Conservation (phyloP, 2,888 invertebrate genomes). For the Acleris emargana region DNA sequence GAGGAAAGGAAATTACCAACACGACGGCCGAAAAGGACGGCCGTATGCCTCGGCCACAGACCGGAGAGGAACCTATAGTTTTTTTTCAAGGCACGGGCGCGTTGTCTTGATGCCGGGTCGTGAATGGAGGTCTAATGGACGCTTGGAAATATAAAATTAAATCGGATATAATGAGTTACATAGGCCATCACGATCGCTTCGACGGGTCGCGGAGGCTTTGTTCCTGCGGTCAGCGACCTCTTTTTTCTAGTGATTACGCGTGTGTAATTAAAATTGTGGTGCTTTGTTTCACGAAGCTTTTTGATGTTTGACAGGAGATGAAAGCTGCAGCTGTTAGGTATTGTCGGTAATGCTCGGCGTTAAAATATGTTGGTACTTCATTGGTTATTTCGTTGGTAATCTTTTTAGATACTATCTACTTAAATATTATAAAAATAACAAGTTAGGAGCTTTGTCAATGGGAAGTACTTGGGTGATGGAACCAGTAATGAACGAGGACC, state of each 20-base stretch:
- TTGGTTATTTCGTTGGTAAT: too few species aligned
- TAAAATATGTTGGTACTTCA: too few species aligned
- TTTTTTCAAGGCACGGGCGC: slow-evolving; percentile 59
- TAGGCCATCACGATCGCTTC: slow-evolving; percentile 63
- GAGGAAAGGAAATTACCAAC: slow-evolving; percentile 49
- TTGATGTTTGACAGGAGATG: slow-evolving; percentile 37
- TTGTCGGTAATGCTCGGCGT: slow-evolving; percentile 13
- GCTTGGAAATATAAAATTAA: slow-evolving; percentile 75
- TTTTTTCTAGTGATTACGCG: slow-evolving; percentile 45
- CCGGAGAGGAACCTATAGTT: slow-evolving; percentile 56
- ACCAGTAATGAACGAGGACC: too few species aligned
- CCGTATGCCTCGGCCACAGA: slow-evolving; percentile 50
- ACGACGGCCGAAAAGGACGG: slow-evolving; percentile 55
- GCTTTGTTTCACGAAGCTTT: slow-evolving; percentile 48
- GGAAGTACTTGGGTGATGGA: too few species aligned
- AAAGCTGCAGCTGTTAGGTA: slow-evolving; percentile 26
- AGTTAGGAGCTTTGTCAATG: too few species aligned
- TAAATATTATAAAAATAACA: too few species aligned
- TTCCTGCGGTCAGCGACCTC: slow-evolving; percentile 62
- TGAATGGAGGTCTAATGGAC: slow-evolving; percentile 74
- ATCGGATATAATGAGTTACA: slow-evolving; percentile 73
- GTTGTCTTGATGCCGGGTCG: slow-evolving; percentile 57
- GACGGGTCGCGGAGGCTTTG: slow-evolving; percentile 65
- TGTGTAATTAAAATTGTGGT: slow-evolving; percentile 66
- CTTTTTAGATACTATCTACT: too few species aligned